Evolutionary conservation across 2,888 invertebrate species (phyloP), one percentile per base, ranked within the genome.

Genomic region (Lydus trimaculatus): DNA sequence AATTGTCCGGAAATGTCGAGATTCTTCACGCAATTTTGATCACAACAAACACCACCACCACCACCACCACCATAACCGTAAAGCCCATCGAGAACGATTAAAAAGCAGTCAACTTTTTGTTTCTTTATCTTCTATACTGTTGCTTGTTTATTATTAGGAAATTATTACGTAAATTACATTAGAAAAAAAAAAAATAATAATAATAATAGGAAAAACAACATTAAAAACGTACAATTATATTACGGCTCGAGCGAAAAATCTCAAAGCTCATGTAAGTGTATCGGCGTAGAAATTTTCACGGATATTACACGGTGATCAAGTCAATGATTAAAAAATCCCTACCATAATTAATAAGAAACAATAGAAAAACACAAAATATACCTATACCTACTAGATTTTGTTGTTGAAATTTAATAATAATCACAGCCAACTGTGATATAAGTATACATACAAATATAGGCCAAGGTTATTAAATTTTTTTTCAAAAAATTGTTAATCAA

Each of bases 1-100:
- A 11, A 36, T 13, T 36, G 0, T 9, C 36, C 75, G 75, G 75
- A 75, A 75, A 74, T 72, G 74, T 75, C 75, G 73, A 73, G 72
- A 74, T 65, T 70, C 67, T 74, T 73, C 75, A 74, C 73, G 75
- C 75, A 73, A 43, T 74, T 67, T 70, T 66, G 72, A 69, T 75
- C 74, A 71, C 74, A 73, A 74, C 72, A n/a, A n/a, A n/a, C n/a
- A 65, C 70, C 73, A 56, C 70, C 68, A 43, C 17, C 66, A 73
- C 63, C 73, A 65, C 70, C 73, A 65, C 70, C 73, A 56, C 70
- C 68, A 43, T 43, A 67, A 73, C 63, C 73, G 73, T 71, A 60
- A 43, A 13, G 71, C n/a, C 73, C 28, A 67, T 67, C 69, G 68
- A 64, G 65, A 66, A 72, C 73, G 72, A 75, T 75, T 75, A 75